phyloP scores from a whole-genome alignment of 1,140 invertebrate species.

The Vanessa tameamea region DNA sequence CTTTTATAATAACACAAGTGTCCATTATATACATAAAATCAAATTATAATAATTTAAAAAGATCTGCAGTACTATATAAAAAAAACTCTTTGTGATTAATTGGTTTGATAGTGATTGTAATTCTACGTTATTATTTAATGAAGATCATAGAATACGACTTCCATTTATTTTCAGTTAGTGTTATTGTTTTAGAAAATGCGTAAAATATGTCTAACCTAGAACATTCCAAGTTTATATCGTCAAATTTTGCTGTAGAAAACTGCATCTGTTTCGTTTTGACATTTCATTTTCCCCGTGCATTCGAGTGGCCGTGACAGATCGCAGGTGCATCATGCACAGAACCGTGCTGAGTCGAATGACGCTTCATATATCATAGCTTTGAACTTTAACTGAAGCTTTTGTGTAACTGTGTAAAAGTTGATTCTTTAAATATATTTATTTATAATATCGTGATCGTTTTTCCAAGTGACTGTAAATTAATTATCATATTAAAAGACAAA shows the following conservation, averaged over 20 bases:
- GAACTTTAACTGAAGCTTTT: not conserved
- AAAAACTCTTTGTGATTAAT: too few relatives aligned
- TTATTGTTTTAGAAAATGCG: not conserved
- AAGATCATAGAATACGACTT: too few relatives aligned
- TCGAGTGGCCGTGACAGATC: not conserved
- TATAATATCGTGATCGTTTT: not conserved
- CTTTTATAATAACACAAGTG: too few relatives aligned
- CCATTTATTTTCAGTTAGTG: too few relatives aligned
- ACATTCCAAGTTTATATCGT: not conserved
- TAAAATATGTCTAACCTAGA: not conserved
- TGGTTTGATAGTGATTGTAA: too few relatives aligned
- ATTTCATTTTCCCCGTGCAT: slow-evolving; percentile 1
- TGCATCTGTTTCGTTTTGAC: slow-evolving; percentile 6
- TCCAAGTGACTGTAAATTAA: too few relatives aligned
- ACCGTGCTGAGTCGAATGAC: not conserved
- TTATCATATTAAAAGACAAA: too few relatives aligned
- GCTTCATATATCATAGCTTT: slow-evolving; percentile 1
- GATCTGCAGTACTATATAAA: too few relatives aligned
- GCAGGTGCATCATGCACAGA: not conserved
- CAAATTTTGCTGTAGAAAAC: not conserved
- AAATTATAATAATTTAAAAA: too few relatives aligned
- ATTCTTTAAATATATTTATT: not conserved
- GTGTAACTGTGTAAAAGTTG: not conserved
- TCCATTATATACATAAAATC: too few relatives aligned
- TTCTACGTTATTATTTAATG: too few relatives aligned